These are phyloP conservation scores for Zaprionus bogoriensis DNA, from an alignment of 2,888 invertebrate species.

Conservation along the genomic window DNA sequence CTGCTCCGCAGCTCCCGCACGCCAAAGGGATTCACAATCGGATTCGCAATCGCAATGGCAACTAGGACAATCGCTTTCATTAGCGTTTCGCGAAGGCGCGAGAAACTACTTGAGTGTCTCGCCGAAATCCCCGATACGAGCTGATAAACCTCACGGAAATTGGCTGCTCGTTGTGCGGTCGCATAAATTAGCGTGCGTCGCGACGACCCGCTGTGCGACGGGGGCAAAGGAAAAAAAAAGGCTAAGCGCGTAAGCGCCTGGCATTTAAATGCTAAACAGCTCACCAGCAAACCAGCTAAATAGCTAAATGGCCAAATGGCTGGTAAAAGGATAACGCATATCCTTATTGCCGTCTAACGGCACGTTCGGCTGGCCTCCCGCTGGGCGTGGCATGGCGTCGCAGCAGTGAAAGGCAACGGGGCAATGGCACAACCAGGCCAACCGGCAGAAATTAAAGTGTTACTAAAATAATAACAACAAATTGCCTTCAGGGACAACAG, in stretches of 20 bases:
- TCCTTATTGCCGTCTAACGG: conserved; percentile 64
- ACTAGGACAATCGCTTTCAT: conserved; percentile 36
- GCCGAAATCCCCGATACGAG: conserved; percentile 42
- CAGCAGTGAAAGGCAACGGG: conserved; percentile 26
- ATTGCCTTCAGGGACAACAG: conserved; percentile 49
- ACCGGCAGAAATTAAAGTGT: conserved; percentile 68
- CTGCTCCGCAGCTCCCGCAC: too few relatives aligned
- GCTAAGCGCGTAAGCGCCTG: conserved; percentile 56
- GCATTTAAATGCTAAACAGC: conserved; percentile 77
- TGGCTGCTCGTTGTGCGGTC: conserved; percentile 55
- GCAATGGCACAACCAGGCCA: conserved; percentile 13
- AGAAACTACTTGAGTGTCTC: conserved; percentile 38
- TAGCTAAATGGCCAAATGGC: conserved; percentile 9
- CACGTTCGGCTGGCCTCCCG: conserved; percentile 44
- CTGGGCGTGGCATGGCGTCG: conserved; percentile 40
- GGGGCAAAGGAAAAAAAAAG: conserved; percentile 17
- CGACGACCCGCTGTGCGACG: conserved; percentile 29
- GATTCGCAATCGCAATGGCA: background rate
- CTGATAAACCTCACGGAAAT: conserved; percentile 56
- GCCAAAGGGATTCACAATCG: conserved; percentile 18
- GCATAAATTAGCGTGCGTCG: conserved; percentile 40
- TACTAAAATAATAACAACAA: conserved; percentile 77
- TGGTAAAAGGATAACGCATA: conserved; percentile 77
- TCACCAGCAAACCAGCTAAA: too few relatives aligned
- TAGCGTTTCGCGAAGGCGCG: conserved; percentile 33